A percentile compares a stretch with the other conserved stretches of the same genome.
These are phyloP conservation scores for Pseudopodoces humilis DNA, from an alignment of 2,113 vertebrate species.

Conservation along the genomic window DNA sequence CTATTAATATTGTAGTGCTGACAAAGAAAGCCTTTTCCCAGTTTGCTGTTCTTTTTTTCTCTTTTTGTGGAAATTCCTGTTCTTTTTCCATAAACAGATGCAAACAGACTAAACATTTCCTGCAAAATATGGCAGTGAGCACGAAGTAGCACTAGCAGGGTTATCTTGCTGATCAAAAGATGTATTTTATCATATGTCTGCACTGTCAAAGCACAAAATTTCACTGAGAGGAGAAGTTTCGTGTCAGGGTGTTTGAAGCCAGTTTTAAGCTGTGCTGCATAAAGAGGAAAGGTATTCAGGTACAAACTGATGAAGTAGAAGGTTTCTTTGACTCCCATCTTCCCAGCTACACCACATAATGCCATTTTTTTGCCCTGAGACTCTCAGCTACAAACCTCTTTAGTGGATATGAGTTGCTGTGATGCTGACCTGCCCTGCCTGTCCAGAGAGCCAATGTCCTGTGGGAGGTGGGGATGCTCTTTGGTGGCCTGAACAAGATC, in stretches of 20 bases:
- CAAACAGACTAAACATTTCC: background rate
- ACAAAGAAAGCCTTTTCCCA: constrained; percentile 51
- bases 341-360: background rate
- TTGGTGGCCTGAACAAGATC: background rate
- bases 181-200: background rate
- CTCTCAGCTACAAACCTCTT: background rate
- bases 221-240: rapidly evolving
- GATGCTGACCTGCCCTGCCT: background rate
- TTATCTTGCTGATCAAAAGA: background rate
- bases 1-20: constrained; percentile 41
- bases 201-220: background rate
- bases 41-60: background rate
- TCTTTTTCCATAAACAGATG: constrained; percentile 34
- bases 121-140: background rate
- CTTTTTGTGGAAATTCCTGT: background rate
- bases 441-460: background rate
- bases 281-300: background rate
- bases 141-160: background rate
- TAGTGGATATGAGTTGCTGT: background rate
- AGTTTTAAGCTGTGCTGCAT: background rate
- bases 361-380: background rate
- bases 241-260: background rate
- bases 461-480: background rate
- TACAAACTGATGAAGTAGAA: background rate
- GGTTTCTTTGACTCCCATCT: background rate